Evolutionary conservation across 1,140 invertebrate genomes (phyloP).

Genomic region (Pentalonia nigronervosa): DNA sequence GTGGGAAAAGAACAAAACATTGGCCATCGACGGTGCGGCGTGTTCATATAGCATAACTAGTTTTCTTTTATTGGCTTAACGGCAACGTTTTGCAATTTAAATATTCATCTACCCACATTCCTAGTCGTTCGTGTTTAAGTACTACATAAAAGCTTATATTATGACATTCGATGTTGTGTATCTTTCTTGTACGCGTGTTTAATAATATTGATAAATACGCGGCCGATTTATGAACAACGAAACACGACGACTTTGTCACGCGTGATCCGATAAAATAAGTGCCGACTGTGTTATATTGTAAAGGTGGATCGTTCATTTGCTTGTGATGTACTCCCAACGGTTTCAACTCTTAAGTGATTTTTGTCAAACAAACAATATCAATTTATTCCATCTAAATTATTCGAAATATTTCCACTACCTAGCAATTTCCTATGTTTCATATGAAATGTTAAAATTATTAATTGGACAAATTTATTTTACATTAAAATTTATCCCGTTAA

Average conservation of each 20-base stretch:
- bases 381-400: neutral
- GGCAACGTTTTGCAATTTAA: constrained; percentile 40
- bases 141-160: constrained; percentile 32
- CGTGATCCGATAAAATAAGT: neutral
- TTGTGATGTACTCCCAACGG: neutral
- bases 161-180: constrained; percentile 17
- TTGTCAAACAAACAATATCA: neutral
- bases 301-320: neutral
- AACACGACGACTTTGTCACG: neutral
- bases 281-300: neutral
- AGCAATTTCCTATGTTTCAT: neutral
- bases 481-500: neutral
- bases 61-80: constrained; percentile 28
- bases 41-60: neutral
- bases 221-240: neutral
- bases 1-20: neutral
- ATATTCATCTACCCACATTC: constrained; percentile 42
- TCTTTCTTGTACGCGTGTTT: neutral
- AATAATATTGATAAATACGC: constrained; percentile 19
- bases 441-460: neutral
- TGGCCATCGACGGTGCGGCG: neutral
- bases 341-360: neutral
- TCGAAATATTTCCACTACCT: neutral
- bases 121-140: neutral
- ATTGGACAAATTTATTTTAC: neutral